Evolutionary conservation across 2,888 invertebrate species (phyloP), one percentile per base, ranked within the genome.

Genomic region (Sthenelais limicola): DNA sequence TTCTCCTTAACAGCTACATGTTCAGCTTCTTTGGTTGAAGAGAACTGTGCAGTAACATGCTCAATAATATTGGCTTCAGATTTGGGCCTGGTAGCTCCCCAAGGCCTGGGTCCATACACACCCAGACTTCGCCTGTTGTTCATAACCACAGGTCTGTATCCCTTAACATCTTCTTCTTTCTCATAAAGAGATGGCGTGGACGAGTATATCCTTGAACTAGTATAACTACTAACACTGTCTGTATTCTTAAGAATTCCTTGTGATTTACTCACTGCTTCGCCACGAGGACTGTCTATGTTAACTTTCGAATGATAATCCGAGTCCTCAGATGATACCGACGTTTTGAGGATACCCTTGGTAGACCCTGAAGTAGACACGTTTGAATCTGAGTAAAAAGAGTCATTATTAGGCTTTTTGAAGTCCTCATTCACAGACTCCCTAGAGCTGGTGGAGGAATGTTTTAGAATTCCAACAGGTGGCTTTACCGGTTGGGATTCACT

Each of bases 91-190:
- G 67, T 21, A n/a, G 49, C 48, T 24, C 67, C 67, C 67, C 67
- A 67, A 9, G 67, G 67, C 24, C 67, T 24, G 1, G 67, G 67
- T 12, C 67, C 67, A 26, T 48, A 67, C 3, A 67, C 47, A n/a
- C 62, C 62, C 2, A 62, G 62, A 21, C 38, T 26, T 24, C 38
- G 47, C 48, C 48, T 67, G 18, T 18, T 28, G 18, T 67, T 43
- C 3, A n/a, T 47, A 1, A 30, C 5, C n/a, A 32, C 48, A 12
- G 48, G 26, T 24, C 15, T n/a, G 15, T 33, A 26, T 2, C n/a
- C 21, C 24, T 48, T 26, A 3, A 28, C 32, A 30, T 47, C 67
- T 26, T 48, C 67, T 48, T 30, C 67, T 26, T 48, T 47, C 9
- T 48, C 48, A 48, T 30, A 21, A 7, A 62, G 38, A 2, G 62